Evolutionary conservation across 2,113 vertebrate species (phyloP), one percentile per base, ranked within the genome.

Genomic region (Saimiri boliviensis): DNA sequence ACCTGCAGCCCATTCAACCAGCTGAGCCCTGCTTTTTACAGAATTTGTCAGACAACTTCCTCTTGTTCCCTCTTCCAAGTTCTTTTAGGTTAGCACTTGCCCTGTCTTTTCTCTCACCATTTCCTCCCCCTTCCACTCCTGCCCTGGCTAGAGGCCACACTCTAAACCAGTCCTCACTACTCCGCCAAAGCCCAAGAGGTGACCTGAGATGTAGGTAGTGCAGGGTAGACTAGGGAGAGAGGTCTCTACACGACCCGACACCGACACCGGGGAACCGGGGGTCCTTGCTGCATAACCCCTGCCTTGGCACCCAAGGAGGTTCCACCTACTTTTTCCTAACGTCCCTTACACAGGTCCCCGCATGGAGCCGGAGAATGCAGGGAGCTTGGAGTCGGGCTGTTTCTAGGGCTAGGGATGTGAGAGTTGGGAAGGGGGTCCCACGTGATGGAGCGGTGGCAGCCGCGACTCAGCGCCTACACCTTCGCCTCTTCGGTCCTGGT

Each of bases 201-300:
- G 56, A 52, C 84, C 81, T 4, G 8, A 94, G 52, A 73, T 32
- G 10, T 58, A 71, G 79, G 80, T 25, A 19, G 14, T 14, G 4
- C 73, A 27, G 16, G n/a, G 66, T 19, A 52, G 42, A 83, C 30
- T 9, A 16, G 1, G 6, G 19, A 63, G 49, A 76, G 25, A 90
- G 54, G 76, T 74, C 56, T 79, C 4, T 0, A 27, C n/a, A 27
- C 1, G 10, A 88, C 58, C 21, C 0, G 6, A 30, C 2, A 5
- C 21, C 0, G 6, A 30, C 2, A 5, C 49, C 1, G 4, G n/a
- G 30, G 74, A 3, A 56, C 21, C 10, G 0, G 11, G 11, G 8
- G 56, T 76, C 77, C 17, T 63, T 42, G 12, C 83, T 27, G 66
- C 40, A 20, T 13, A 14, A 30, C 68, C 25, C 58, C 70, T 1